Evolutionary conservation across 2,888 invertebrate genomes (phyloP).

Genomic region (Apotomis turbidana): DNA sequence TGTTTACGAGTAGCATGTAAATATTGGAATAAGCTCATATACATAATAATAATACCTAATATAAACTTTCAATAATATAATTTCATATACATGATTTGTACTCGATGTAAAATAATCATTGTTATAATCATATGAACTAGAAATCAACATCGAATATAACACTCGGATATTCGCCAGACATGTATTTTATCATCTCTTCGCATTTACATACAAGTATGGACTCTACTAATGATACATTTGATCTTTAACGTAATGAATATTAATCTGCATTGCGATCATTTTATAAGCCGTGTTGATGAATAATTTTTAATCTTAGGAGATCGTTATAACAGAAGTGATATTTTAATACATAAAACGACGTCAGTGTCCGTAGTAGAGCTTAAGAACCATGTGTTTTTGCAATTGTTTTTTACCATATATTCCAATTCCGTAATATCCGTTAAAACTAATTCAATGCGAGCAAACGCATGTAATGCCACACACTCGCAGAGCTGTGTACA

Average conservation of each 20-base stretch:
- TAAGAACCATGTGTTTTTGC: slow-evolving; percentile 16
- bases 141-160: neutral
- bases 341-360: neutral
- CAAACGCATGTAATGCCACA: slow-evolving; percentile 57
- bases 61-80: no score
- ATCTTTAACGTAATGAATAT: neutral
- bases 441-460: slow-evolving; percentile 75
- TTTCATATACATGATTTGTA: no score
- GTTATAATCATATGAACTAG: neutral
- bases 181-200: no score
- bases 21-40: no score
- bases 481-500: slow-evolving; percentile 42
- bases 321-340: neutral
- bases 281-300: neutral
- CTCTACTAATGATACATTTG: neutral
- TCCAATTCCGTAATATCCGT: slow-evolving; percentile 81
- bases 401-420: slow-evolving; percentile 58
- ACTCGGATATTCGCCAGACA: no score
- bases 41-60: no score
- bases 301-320: neutral
- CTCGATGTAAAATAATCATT: neutral
- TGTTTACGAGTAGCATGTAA: no score
- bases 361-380: neutral
- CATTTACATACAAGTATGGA: neutral
- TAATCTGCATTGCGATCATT: neutral